Conservation (phyloP, 2,113 vertebrate species). For the Grus americana region DNA sequence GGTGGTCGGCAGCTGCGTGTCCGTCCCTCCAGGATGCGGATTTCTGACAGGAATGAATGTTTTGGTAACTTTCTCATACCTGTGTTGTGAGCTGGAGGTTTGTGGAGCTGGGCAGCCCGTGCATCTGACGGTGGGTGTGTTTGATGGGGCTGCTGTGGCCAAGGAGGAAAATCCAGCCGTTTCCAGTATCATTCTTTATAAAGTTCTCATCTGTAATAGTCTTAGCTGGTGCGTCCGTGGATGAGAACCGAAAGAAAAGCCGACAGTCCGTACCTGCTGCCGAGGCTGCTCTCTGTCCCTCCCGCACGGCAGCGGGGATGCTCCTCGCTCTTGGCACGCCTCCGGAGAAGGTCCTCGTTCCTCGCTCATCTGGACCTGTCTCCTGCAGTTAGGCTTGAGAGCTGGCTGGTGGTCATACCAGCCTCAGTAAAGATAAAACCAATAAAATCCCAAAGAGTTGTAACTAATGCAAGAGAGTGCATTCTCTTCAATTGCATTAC, state of each 20-base stretch:
- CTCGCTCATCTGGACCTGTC: not conserved
- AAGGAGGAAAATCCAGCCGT: not conserved
- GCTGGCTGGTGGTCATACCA: not conserved
- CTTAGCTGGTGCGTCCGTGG: not conserved
- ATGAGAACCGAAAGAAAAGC: not conserved
- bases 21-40: not conserved
- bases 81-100: not conserved
- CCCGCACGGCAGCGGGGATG: not conserved
- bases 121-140: not conserved
- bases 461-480: not conserved
- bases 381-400: not conserved
- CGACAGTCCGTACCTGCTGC: not conserved
- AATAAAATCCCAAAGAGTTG: not conserved
- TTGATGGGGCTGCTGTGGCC: not conserved
- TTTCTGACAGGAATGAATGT: not conserved
- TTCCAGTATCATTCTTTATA: no score
- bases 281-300: not conserved
- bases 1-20: not conserved
- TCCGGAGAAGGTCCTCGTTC: not conserved
- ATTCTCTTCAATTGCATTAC: not conserved
- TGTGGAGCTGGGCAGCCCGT: not conserved
- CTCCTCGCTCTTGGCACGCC: not conserved
- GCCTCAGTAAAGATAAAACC: not conserved
- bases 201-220: not conserved
- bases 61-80: not conserved